Evolutionary conservation across 2,113 vertebrate species (phyloP).

Genomic region (Propithecus coquereli): DNA sequence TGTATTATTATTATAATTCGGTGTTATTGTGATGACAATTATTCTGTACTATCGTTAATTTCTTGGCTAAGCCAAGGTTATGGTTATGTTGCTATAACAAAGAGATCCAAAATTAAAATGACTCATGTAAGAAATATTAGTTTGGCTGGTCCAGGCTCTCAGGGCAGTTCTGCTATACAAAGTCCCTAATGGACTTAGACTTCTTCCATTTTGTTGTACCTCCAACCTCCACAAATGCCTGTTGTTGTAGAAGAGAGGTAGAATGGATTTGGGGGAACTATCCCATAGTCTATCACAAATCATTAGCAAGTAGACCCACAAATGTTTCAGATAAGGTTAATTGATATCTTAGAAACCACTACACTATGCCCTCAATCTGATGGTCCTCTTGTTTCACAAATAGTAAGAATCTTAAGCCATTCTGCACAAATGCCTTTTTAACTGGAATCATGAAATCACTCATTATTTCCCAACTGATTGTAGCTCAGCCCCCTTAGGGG

Average conservation of each 20-base stretch:
- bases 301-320: background rate
- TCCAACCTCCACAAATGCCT: background rate
- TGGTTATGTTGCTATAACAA: background rate
- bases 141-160: background rate
- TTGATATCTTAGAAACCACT: background rate
- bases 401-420: background rate
- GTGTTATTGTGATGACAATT: background rate
- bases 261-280: background rate
- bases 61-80: background rate
- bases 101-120: background rate
- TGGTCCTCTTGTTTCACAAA: background rate
- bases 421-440: background rate
- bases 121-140: background rate
- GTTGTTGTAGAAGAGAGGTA: background rate
- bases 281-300: background rate
- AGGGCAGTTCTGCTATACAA: background rate
- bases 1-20: background rate
- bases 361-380: background rate
- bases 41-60: background rate
- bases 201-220: background rate
- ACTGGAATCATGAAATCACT: background rate
- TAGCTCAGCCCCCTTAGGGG: fast-evolving
- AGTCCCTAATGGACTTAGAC: background rate
- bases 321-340: background rate
- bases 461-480: background rate